These are phyloP conservation scores for Barypeithes pellucidus DNA, from an alignment of 2,888 invertebrate genomes.

Conservation along the genomic window DNA sequence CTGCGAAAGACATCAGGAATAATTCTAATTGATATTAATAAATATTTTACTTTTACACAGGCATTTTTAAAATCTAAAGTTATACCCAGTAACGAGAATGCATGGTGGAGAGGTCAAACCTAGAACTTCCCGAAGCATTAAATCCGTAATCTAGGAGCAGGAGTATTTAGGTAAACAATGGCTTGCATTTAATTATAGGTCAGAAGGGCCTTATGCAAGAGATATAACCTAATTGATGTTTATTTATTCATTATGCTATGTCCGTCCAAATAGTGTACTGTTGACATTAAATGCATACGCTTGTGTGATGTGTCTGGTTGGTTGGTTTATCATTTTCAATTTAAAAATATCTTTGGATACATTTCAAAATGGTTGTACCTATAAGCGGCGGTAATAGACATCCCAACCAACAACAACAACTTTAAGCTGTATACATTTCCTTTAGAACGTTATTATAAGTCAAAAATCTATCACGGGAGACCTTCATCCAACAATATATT, in stretches of 20 bases:
- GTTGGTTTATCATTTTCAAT: conserved; percentile 9
- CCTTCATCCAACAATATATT: too few relatives aligned
- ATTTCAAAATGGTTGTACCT: not conserved
- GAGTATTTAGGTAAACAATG: conserved; percentile 26
- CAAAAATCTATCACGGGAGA: too few relatives aligned
- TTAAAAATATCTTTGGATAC: conserved; percentile 15
- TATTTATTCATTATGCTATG: conserved; percentile 42
- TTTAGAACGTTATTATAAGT: too few relatives aligned
- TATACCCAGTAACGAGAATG: not conserved
- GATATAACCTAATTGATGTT: conserved; percentile 36
- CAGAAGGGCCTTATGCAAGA: conserved; percentile 30
- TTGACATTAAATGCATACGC: conserved; percentile 38
- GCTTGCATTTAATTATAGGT: conserved; percentile 41
- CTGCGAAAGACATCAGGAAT: too few relatives aligned
- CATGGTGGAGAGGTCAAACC: not conserved
- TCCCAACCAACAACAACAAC: too few relatives aligned
- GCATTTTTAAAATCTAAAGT: too few relatives aligned
- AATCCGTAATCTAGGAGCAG: conserved; percentile 9
- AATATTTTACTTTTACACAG: too few relatives aligned
- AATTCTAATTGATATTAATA: too few relatives aligned
- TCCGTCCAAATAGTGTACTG: conserved; percentile 40
- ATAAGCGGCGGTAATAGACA: too few relatives aligned
- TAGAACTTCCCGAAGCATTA: not conserved
- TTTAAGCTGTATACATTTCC: too few relatives aligned
- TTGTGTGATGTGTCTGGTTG: conserved; percentile 7